These are phyloP conservation scores for Coregonus ussuriensis DNA, from an alignment of 2,797 vertebrate species.

Conservation along the genomic window DNA sequence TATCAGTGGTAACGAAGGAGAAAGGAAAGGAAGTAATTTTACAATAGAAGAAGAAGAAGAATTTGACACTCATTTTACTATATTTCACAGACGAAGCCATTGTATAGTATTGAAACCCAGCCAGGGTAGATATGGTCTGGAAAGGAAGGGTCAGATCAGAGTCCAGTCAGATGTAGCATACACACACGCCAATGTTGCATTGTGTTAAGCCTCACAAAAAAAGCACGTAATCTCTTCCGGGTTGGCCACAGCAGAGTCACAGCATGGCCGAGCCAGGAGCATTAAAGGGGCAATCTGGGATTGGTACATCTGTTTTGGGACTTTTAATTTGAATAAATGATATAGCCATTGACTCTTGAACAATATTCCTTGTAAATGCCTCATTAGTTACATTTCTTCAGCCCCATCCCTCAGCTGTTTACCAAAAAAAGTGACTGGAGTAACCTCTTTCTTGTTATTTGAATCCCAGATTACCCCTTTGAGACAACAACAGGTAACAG, in stretches of 20 bases:
- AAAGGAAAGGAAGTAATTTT: background rate
- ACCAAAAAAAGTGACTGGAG: background rate
- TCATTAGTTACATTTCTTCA: background rate
- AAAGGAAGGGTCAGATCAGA: constrained; percentile 12
- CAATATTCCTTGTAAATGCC: too few relatives aligned
- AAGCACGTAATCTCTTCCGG: constrained; percentile 38
- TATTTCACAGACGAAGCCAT: background rate
- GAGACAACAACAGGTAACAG: constrained; percentile 31
- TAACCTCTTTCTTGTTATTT: background rate
- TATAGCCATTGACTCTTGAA: too few relatives aligned
- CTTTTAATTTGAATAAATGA: background rate
- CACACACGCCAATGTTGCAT: constrained; percentile 31
- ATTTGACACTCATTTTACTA: background rate
- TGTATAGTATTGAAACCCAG: too few relatives aligned
- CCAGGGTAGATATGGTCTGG: too few relatives aligned
- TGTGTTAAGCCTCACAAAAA: constrained; percentile 52
- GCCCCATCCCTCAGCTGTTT: background rate
- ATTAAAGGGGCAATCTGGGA: constrained; percentile 37
- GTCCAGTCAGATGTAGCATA: constrained; percentile 30
- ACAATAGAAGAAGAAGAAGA: background rate
- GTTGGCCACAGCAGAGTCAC: constrained; percentile 11
- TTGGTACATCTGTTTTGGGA: background rate
- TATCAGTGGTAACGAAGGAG: background rate
- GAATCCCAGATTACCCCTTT: background rate
- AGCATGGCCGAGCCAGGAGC: constrained; percentile 36